A percentile compares a stretch with the other conserved stretches of the same genome.
Conservation (phyloP, 2,113 vertebrate genomes). For the Peromyscus maniculatus region DNA sequence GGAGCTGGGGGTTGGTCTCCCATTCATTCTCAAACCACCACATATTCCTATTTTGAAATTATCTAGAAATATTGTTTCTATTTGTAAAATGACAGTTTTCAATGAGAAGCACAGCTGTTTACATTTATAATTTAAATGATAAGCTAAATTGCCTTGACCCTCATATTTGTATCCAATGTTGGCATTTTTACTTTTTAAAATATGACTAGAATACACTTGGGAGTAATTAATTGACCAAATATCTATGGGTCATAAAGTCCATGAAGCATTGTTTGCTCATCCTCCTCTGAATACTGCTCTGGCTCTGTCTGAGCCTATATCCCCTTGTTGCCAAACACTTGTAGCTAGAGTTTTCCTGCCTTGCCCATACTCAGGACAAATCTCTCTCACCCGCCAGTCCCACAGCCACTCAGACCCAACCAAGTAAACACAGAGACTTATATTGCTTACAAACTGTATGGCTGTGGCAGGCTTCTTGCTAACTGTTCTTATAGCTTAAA, state of each 20-base stretch:
- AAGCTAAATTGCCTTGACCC: background rate
- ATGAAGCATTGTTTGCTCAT: background rate
- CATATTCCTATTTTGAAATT: background rate
- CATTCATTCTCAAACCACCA: background rate
- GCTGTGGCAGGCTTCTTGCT: no score
- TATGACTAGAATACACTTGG: background rate
- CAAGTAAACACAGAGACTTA: no score
- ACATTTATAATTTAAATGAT: background rate
- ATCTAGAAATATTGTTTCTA: conserved; percentile 36
- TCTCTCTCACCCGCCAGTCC: no score
- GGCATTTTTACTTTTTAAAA: conserved; percentile 3
- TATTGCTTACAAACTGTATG: no score
- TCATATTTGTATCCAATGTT: background rate
- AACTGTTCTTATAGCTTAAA: no score
- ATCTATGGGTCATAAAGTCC: background rate
- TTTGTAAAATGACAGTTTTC: background rate
- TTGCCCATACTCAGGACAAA: no score
- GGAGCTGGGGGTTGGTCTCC: no score
- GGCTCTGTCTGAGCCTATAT: background rate
- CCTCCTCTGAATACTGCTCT: background rate
- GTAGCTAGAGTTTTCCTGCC: no score
- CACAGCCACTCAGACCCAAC: no score
- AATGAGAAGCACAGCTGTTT: conserved; percentile 5
- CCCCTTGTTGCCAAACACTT: background rate
- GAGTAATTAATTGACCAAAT: conserved; percentile 9